Conservation (phyloP, 1,140 invertebrate species). For the Drosophila lowei region DNA sequence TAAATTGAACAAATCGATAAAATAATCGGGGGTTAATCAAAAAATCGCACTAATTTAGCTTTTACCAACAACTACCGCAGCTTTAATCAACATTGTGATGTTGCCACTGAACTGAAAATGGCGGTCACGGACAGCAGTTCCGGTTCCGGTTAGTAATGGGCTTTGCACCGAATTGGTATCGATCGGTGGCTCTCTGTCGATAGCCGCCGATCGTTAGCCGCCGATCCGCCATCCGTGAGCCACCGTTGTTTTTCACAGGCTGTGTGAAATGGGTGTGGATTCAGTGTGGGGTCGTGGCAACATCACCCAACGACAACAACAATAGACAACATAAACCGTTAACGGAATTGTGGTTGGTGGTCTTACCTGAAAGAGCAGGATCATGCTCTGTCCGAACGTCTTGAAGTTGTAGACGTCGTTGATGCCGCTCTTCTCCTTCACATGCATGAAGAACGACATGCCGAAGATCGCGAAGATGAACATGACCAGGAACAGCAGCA, state of each 20-base stretch:
- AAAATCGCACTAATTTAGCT: conserved; percentile 83
- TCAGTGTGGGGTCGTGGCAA: conserved; percentile 61
- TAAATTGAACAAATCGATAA: conserved; percentile 17
- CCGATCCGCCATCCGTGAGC: too few relatives aligned
- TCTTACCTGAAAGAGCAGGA: conserved; percentile 96
- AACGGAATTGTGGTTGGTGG: conserved; percentile 77
- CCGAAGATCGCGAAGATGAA: conserved; percentile 99
- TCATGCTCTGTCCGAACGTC: conserved; percentile 99
- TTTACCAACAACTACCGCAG: conserved; percentile 83
- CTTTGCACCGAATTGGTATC: too few relatives aligned
- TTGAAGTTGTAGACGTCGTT: conserved; percentile 99
- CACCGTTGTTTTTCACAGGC: neutral
- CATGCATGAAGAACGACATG: conserved; percentile 99
- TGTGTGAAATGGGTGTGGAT: conserved; percentile 1
- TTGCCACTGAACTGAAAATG: conserved; percentile 66
- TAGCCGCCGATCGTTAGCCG: too few relatives aligned
- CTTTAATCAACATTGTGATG: conserved; percentile 83
- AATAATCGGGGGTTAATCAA: conserved; percentile 37
- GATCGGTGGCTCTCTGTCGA: too few relatives aligned
- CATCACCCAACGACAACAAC: conserved; percentile 83
- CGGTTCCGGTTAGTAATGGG: conserved; percentile 8
- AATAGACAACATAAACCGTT: conserved; percentile 83
- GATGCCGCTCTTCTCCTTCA: conserved; percentile 95
- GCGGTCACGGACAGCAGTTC: conserved; percentile 7
- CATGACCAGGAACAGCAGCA: conserved; percentile 98